Conservation (phyloP, 2,888 invertebrate species). For the Polyploca ridens region DNA sequence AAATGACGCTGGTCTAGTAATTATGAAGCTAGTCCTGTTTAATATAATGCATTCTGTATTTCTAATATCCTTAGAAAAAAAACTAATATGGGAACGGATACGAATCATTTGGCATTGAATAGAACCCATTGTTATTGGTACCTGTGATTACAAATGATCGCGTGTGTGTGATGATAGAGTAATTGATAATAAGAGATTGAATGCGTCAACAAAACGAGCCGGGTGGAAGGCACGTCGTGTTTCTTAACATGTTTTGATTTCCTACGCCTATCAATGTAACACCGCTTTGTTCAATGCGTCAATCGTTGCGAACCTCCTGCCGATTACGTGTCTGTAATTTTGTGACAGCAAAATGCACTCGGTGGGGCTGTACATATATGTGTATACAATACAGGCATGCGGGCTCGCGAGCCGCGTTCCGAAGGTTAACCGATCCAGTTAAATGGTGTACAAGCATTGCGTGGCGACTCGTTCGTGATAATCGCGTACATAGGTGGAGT, state of each 20-base stretch:
- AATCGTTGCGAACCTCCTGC: slow-evolving; percentile 34
- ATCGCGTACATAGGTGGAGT: slow-evolving; percentile 36
- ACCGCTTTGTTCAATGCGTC: slow-evolving; percentile 47
- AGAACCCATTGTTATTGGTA: slow-evolving; percentile 6
- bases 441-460: slow-evolving; percentile 32
- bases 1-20: background rate
- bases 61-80: background rate
- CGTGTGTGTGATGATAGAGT: slow-evolving; percentile 10
- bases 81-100: background rate
- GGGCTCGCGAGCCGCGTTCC: slow-evolving; percentile 36
- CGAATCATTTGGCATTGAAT: slow-evolving; percentile 6
- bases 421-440: slow-evolving; percentile 46
- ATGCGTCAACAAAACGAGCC: background rate
- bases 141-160: slow-evolving; percentile 4
- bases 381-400: slow-evolving; percentile 25
- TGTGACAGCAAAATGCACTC: slow-evolving; percentile 37
- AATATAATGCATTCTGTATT: background rate
- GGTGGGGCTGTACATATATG: slow-evolving; percentile 23
- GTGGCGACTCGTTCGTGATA: slow-evolving; percentile 23
- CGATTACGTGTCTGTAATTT: slow-evolving; percentile 41
- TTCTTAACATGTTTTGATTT: slow-evolving; percentile 49
- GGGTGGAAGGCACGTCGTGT: slow-evolving; percentile 22
- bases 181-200: slow-evolving; percentile 4
- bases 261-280: slow-evolving; percentile 40
- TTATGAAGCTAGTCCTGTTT: background rate